Conservation (phyloP, 2,113 vertebrate genomes). For the Grammomys surdaster region DNA sequence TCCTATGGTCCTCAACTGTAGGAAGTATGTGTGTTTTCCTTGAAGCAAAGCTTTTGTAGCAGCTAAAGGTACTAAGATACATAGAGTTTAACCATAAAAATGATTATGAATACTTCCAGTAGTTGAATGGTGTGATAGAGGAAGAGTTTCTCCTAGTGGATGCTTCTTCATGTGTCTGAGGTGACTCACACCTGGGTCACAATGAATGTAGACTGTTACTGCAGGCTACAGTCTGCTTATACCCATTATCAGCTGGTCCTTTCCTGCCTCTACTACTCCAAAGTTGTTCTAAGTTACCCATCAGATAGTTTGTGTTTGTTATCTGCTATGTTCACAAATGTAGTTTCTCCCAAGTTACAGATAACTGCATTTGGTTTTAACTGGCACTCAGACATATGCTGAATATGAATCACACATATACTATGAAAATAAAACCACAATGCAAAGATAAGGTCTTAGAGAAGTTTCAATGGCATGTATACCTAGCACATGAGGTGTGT, state of each 20-base stretch:
- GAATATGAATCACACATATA: constrained; percentile 2
- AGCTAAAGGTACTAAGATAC: background rate
- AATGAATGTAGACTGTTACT: background rate
- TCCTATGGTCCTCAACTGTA: background rate
- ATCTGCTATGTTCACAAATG: background rate
- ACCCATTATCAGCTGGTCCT: background rate
- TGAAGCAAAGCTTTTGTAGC: background rate
- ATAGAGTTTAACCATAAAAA: background rate
- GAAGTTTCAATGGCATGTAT: background rate
- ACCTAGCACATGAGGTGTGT: background rate
- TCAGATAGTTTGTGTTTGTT: background rate
- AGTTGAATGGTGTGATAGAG: background rate
- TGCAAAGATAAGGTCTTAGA: background rate
- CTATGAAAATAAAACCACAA: background rate
- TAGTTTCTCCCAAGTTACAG: background rate
- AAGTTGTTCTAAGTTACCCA: background rate
- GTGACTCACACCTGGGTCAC: background rate
- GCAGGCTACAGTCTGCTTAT: background rate
- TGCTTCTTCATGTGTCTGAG: background rate
- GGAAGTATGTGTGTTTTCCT: background rate
- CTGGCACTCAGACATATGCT: background rate
- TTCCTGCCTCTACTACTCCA: background rate
- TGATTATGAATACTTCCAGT: background rate
- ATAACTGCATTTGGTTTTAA: background rate
- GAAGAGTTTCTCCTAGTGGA: background rate